Conservation (phyloP, 1,140 invertebrate genomes). For the Neodiprion virginianus region DNA sequence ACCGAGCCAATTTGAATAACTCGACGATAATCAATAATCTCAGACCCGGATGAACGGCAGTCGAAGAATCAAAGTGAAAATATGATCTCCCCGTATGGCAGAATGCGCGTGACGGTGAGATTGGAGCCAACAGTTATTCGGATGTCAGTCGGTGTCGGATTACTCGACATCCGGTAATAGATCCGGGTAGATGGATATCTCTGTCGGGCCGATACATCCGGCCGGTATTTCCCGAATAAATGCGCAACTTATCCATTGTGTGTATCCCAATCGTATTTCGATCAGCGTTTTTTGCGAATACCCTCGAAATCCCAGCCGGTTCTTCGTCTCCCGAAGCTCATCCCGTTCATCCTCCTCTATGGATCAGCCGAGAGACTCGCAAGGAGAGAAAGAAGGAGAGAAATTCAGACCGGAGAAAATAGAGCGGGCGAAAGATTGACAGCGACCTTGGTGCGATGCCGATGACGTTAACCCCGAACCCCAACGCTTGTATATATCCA, state of each 20-base stretch:
- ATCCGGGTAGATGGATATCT: not conserved
- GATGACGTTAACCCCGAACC: not conserved
- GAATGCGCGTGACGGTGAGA: no score
- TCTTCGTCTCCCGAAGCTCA: no score
- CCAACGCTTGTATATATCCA: not conserved
- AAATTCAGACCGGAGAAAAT: not conserved
- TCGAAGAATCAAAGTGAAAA: no score
- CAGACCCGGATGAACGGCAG: no score
- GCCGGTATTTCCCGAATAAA: not conserved
- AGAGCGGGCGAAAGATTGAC: not conserved
- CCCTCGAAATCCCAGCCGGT: not conserved
- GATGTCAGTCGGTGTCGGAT: not conserved
- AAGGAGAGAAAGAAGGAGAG: not conserved
- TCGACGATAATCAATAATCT: no score
- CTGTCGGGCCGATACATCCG: not conserved
- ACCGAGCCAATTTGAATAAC: no score
- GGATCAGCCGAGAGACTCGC: not conserved
- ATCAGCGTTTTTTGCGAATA: not conserved
- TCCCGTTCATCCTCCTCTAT: no score
- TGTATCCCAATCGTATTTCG: slow-evolving; percentile 3
- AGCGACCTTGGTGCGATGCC: not conserved
- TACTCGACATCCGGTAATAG: not conserved
- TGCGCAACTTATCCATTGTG: not conserved
- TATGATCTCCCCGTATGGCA: no score
- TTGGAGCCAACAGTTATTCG: no score